Percentiles rank a stretch among this genome's conserved stretches.
Conservation (phyloP, 1,140 invertebrate species). For the Drosophila tristis region DNA sequence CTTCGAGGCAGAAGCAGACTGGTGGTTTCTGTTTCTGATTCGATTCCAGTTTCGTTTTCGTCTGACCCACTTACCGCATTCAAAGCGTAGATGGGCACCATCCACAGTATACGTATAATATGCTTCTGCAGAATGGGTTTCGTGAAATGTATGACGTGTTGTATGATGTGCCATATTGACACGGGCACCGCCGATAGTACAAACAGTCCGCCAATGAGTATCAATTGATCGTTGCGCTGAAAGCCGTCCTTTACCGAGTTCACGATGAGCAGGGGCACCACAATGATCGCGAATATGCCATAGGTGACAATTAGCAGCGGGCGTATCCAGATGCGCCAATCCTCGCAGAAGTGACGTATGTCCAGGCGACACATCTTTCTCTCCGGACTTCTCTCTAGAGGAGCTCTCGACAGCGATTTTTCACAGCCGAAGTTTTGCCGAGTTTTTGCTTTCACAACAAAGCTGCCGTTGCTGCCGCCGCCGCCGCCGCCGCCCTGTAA, state of each 20-base stretch:
- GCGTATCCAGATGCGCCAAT: conserved; percentile 95
- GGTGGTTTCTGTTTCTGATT: conserved; percentile 19
- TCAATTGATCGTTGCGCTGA: conserved; percentile 90
- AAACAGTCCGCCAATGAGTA: conserved; percentile 95
- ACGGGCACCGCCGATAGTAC: conserved; percentile 95
- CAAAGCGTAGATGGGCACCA: conserved; percentile 98
- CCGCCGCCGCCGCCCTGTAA: conserved; percentile 63
- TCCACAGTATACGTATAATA: conserved; percentile 98
- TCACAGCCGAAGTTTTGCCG: conserved; percentile 5
- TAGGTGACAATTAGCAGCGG: conserved; percentile 93
- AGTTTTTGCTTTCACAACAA: conserved; percentile 51
- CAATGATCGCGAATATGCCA: conserved; percentile 90
- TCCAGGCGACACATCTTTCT: conserved; percentile 67
- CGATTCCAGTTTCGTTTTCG: background rate
- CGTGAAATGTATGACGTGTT: conserved; percentile 97
- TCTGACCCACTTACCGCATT: conserved; percentile 91
- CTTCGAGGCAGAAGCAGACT: background rate
- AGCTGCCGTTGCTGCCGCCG: conserved; percentile 49
- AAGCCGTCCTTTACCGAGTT: conserved; percentile 90
- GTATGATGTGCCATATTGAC: conserved; percentile 96
- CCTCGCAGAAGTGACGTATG: conserved; percentile 85
- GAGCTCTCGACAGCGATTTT: conserved; percentile 9
- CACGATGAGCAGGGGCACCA: conserved; percentile 92
- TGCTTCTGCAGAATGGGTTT: conserved; percentile 96
- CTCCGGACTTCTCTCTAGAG: conserved; percentile 7